Evolutionary conservation across 1,140 invertebrate genomes (phyloP), one percentile per base, ranked within the genome.

Genomic region (Galleria mellonella): DNA sequence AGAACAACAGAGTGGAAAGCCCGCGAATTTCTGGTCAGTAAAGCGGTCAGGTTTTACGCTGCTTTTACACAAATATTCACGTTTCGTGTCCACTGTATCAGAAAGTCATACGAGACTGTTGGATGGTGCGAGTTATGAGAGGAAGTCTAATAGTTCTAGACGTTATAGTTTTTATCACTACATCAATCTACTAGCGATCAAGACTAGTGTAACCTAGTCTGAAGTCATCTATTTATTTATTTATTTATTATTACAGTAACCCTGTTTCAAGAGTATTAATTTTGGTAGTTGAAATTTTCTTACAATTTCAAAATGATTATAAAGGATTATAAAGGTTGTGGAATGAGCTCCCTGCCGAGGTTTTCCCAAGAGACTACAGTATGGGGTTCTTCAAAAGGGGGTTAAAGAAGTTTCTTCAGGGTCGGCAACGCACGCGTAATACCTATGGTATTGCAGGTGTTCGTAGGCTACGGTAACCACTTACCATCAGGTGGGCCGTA

Each of bases 1-100:
- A 27, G 10, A 38, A 38, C 14, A 38, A 43, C 30, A 14, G n/a
- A 4, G 13, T 4, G 9, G 11, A 27, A n/a, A 28, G n/a, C 23
- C 38, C 13, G 3, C 27, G 14, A 9, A 31, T 14, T 33, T 23
- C 17, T 28, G 36, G 44, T 40, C 36, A 37, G 35, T 37, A 37
- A 37, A 47, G 42, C 47, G 46, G 43, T 37, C 30, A 8, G 44
- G 48, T 51, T 55, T 48, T 55, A 60, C 51, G 57, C 45, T 42
- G 32, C 17, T 37, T 40, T 47, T 55, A 65, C 59, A 59, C 56
- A 67, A 66, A 69, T 59, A 59, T 55, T 55, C 54, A 40, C 39
- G 50, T 49, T 49, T 40, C 40, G 70, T 66, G 67, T 48, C 54
- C 70, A 59, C 56, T 73, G 64, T 73, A 71, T 71, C 64, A 73